Evolutionary conservation across 2,797 vertebrate species (phyloP).

Genomic region (Xerus rutilus): DNA sequence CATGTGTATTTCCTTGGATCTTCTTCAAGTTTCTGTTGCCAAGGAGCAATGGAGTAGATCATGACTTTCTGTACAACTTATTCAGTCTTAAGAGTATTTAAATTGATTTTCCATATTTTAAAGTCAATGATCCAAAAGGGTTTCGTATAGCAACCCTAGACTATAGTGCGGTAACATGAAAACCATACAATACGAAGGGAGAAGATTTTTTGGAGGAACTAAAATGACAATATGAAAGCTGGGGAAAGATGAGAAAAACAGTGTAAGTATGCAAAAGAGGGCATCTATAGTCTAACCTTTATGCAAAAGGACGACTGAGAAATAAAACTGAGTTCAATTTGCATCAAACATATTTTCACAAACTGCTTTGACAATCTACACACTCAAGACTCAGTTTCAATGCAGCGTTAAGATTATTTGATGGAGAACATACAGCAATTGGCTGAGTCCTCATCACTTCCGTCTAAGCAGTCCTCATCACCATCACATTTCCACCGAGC

Average conservation of each 20-base stretch:
- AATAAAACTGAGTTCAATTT: not conserved
- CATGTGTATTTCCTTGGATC: conserved; percentile 49
- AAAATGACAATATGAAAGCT: not conserved
- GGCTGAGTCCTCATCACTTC: conserved; percentile 94
- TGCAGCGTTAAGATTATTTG: not conserved
- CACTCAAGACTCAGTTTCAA: not conserved
- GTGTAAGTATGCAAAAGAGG: rapidly evolving
- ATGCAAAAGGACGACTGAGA: not conserved
- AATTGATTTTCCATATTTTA: conserved; percentile 60
- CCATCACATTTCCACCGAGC: conserved; percentile 97
- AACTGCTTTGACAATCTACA: not conserved
- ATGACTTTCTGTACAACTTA: conserved; percentile 47
- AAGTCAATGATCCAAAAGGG: not conserved
- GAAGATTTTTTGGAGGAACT: not conserved
- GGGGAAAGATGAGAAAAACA: not conserved
- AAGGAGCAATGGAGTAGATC: conserved; percentile 46
- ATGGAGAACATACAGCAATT: conserved; percentile 93
- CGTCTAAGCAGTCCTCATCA: conserved; percentile 98
- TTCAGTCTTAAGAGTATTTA: conserved; percentile 50
- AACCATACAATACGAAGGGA: not conserved
- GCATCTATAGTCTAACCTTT: rapidly evolving
- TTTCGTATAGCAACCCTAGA: not conserved
- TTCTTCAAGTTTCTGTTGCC: conserved; percentile 23
- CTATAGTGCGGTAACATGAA: not conserved
- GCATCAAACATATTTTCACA: not conserved